Conservation (phyloP, 1,140 invertebrate species). For the Listronotus bonariensis region DNA sequence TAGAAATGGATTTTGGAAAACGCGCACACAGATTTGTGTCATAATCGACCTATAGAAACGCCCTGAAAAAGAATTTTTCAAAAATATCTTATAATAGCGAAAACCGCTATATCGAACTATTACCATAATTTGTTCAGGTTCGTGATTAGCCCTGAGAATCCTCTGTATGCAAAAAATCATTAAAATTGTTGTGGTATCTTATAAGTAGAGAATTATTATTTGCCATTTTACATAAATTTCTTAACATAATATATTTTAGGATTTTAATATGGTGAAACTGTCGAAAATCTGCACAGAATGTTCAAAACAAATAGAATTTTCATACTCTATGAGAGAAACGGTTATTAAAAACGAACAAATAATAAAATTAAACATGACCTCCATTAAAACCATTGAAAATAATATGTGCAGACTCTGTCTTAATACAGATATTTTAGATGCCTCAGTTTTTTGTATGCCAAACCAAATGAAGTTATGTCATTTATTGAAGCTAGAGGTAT, state of each 20-base stretch:
- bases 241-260: no score
- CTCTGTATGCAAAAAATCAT: no score
- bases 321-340: neutral
- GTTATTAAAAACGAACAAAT: neutral
- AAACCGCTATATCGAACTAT: no score
- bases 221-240: neutral
- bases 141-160: no score
- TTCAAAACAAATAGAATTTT: neutral
- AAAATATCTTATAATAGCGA: no score
- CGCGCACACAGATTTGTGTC: no score
- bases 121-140: no score
- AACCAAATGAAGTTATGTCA: neutral
- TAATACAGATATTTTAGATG: neutral
- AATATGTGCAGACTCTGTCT: neutral
- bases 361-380: neutral
- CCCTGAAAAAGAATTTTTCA: no score
- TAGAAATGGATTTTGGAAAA: no score
- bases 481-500: neutral
- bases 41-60: no score
- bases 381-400: neutral
- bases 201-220: neutral
- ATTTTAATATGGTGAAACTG: neutral
- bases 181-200: no score
- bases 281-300: conserved; percentile 1
- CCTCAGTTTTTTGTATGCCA: neutral